A percentile compares a stretch with the other conserved stretches of the same genome.
phyloP scores from a whole-genome alignment of 2,888 invertebrate species.

The Tiphia femorata region DNA sequence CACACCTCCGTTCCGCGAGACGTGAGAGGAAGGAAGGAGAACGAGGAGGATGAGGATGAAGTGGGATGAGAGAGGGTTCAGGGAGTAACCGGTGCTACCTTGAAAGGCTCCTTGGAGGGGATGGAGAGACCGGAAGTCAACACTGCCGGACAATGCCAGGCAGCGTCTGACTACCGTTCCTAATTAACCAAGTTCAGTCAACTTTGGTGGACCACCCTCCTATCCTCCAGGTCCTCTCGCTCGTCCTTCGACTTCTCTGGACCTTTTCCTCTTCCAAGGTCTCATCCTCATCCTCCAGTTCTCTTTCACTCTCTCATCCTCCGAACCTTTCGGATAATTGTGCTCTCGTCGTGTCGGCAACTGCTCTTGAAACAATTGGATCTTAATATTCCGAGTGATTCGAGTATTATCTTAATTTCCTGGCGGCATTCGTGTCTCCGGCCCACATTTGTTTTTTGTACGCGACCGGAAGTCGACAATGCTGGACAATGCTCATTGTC shows the following conservation, averaged over 20 bases:
- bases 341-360: conserved; percentile 1
- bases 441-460: too few species aligned
- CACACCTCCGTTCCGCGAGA: conserved; percentile 39
- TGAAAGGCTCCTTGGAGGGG: too few species aligned
- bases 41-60: neutral
- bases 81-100: too few species aligned
- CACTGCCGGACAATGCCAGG: conserved; percentile 61
- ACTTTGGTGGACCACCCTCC: conserved; percentile 47
- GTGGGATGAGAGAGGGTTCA: conserved; percentile 8
- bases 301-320: neutral
- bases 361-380: neutral
- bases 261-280: neutral
- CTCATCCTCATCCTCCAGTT: neutral
- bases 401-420: too few species aligned
- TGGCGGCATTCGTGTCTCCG: too few species aligned
- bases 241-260: neutral
- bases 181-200: conserved; percentile 61
- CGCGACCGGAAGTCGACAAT: conserved; percentile 64
- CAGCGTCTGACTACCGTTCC: conserved; percentile 57
- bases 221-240: neutral
- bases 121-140: conserved; percentile 61
- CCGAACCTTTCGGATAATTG: conserved; percentile 43
- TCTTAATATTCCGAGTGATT: neutral
- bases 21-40: conserved; percentile 9
- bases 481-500: conserved; percentile 63